These are phyloP conservation scores for Callipepla squamata DNA, from an alignment of 2,113 vertebrate species.

Conservation along the genomic window DNA sequence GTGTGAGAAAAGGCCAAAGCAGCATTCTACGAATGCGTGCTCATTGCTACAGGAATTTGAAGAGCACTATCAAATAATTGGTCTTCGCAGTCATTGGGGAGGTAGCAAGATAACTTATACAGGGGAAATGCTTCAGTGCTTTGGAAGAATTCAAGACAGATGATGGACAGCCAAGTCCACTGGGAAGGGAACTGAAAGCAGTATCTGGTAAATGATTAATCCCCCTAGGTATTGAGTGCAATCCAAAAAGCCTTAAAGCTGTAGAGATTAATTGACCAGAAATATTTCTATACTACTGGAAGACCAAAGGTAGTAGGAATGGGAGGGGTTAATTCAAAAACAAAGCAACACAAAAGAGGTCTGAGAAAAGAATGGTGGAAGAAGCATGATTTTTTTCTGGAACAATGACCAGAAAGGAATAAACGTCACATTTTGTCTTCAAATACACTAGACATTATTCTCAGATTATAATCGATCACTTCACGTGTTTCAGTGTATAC, in stretches of 20 bases:
- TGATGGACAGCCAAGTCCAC: not conserved
- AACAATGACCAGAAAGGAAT: not conserved
- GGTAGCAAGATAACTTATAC: constrained; percentile 1
- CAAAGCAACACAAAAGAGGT: not conserved
- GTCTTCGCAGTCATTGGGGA: not conserved
- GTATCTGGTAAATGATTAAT: constrained; percentile 9
- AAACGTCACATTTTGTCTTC: not conserved
- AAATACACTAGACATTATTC: rapidly evolving
- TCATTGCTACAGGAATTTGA: not conserved
- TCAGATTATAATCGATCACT: not conserved
- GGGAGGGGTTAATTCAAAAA: not conserved
- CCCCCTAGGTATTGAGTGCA: not conserved
- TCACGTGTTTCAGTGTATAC: not conserved
- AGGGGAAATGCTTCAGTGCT: not conserved
- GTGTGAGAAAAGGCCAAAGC: not conserved
- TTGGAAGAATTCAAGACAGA: not conserved
- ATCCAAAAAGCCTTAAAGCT: not conserved
- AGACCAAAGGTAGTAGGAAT: not conserved
- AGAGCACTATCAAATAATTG: not conserved
- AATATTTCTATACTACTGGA: not conserved
- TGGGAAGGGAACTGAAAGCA: not conserved
- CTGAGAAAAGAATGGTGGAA: not conserved
- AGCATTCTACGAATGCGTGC: not conserved
- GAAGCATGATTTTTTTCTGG: not conserved
- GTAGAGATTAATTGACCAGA: not conserved